phyloP scores from a whole-genome alignment of 2,888 invertebrate species.

The Orgyia antiqua region DNA sequence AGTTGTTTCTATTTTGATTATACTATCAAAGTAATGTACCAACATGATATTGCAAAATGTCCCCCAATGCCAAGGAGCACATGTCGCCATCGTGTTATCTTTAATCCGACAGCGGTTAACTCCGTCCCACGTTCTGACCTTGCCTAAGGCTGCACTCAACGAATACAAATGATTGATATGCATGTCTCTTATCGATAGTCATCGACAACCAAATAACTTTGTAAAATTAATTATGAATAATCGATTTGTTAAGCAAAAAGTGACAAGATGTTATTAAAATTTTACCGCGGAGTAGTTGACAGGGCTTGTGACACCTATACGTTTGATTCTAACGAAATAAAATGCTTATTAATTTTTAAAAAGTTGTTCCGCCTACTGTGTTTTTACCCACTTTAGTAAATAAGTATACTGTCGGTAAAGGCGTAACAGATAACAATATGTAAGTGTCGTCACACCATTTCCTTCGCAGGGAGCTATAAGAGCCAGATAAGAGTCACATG shows the following conservation, averaged over 20 bases:
- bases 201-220: slow-evolving; percentile 6
- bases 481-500: too few relatives aligned
- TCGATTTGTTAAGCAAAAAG: slow-evolving; percentile 14
- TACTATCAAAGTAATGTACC: too few relatives aligned
- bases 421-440: too few relatives aligned
- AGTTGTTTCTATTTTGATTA: too few relatives aligned
- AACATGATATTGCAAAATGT: not conserved
- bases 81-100: not conserved
- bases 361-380: too few relatives aligned
- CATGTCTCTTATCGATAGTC: slow-evolving; percentile 6
- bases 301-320: too few relatives aligned
- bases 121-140: slow-evolving; percentile 6
- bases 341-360: too few relatives aligned
- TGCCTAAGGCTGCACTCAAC: slow-evolving; percentile 4
- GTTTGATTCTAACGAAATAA: too few relatives aligned
- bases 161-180: slow-evolving; percentile 8
- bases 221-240: slow-evolving; percentile 15
- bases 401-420: too few relatives aligned
- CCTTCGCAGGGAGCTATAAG: too few relatives aligned
- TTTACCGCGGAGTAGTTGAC: not conserved
- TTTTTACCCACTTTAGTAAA: too few relatives aligned
- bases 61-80: not conserved
- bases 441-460: too few relatives aligned
- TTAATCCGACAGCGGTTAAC: slow-evolving; percentile 3
- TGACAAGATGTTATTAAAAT: slow-evolving; percentile 1